Percentiles rank a stretch among this genome's conserved stretches.
These are phyloP conservation scores for Sinonovacula constricta DNA, from an alignment of 1,140 invertebrate species.

Conservation along the genomic window DNA sequence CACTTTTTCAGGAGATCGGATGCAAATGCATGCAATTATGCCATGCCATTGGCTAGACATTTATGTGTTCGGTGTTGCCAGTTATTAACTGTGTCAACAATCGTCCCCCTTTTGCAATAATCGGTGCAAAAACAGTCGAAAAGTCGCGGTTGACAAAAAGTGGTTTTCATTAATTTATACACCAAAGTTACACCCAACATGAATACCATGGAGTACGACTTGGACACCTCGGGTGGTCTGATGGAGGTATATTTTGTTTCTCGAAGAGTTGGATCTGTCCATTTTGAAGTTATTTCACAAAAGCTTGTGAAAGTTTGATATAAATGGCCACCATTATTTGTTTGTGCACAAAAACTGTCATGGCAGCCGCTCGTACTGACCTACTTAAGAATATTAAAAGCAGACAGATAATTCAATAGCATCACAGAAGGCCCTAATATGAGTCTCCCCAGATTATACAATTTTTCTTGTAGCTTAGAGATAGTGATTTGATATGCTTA, in stretches of 20 bases:
- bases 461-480: too few relatives aligned
- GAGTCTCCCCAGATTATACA: too few relatives aligned
- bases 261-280: too few relatives aligned
- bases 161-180: not conserved
- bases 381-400: not conserved
- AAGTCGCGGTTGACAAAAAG: not conserved
- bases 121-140: not conserved
- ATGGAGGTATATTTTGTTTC: constrained; percentile 83
- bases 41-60: not conserved
- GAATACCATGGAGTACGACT: constrained; percentile 80
- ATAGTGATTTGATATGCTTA: too few relatives aligned
- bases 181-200: constrained; percentile 48
- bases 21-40: constrained; percentile 6
- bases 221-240: constrained; percentile 83
- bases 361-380: constrained; percentile 8
- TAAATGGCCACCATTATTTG: constrained; percentile 17
- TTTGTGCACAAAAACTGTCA: constrained; percentile 12
- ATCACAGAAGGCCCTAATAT: too few relatives aligned
- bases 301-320: too few relatives aligned
- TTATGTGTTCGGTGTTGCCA: not conserved
- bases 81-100: constrained; percentile 1
- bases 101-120: constrained; percentile 11
- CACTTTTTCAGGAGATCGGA: constrained; percentile 24
- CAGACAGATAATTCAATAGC: not conserved
- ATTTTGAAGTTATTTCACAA: too few relatives aligned